Evolutionary conservation across 2,888 invertebrate species (phyloP).

Genomic region (Vesta saturnalis): DNA sequence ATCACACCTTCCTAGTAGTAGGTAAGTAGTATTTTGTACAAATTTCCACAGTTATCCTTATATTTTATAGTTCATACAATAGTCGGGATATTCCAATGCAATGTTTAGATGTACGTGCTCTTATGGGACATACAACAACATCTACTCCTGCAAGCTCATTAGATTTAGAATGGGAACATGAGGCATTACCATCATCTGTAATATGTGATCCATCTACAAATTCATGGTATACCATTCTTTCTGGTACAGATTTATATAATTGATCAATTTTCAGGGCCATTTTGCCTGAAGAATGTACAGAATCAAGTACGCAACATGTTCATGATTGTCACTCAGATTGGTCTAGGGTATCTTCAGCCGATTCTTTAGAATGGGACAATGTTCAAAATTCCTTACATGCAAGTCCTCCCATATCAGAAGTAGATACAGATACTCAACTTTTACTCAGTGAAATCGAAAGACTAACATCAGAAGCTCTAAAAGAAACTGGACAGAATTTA

Average conservation of each 20-base stretch:
- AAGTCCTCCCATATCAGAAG: conserved; percentile 62
- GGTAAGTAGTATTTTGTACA: conserved; percentile 47
- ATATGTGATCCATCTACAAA: conserved; percentile 58
- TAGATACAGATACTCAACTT: conserved; percentile 73
- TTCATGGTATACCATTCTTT: conserved; percentile 54
- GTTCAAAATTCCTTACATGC: conserved; percentile 62
- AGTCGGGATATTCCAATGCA: conserved; percentile 68
- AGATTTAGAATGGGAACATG: conserved; percentile 78
- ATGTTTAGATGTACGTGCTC: conserved; percentile 68
- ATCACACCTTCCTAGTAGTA: conserved; percentile 57
- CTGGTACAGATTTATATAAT: background rate
- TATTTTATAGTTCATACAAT: conserved; percentile 51
- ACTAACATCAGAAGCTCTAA: conserved; percentile 71
- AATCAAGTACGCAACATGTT: conserved; percentile 52
- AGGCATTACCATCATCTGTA: conserved; percentile 61
- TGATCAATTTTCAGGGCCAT: conserved; percentile 40
- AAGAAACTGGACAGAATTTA: conserved; percentile 69
- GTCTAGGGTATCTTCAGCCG: conserved; percentile 72
- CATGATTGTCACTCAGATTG: conserved; percentile 63
- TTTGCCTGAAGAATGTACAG: conserved; percentile 46
- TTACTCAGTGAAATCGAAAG: conserved; percentile 74
- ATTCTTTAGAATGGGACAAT: conserved; percentile 76
- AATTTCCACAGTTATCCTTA: background rate
- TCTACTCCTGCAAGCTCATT: conserved; percentile 74
- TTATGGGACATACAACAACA: conserved; percentile 58